These are phyloP conservation scores for Micronisus gabar DNA, from an alignment of 2,113 vertebrate genomes.

Conservation along the genomic window DNA sequence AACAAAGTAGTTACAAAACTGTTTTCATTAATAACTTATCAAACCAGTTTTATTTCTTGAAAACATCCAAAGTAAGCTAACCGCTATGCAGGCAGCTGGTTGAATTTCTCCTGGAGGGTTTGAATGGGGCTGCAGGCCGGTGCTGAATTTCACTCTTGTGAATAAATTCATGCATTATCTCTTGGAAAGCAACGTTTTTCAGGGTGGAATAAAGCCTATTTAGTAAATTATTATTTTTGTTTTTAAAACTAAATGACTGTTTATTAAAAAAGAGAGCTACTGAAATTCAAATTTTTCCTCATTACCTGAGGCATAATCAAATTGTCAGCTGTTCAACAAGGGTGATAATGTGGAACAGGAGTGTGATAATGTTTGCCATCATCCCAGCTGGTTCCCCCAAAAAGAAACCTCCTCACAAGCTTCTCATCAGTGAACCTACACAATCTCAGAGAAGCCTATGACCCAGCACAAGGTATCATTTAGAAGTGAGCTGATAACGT, in stretches of 20 bases:
- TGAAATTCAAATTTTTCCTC: constrained; percentile 30
- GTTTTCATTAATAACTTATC: constrained; percentile 60
- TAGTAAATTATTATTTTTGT: constrained; percentile 54
- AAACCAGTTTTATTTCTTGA: constrained; percentile 27
- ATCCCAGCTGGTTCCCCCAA: constrained; percentile 11
- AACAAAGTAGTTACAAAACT: not conserved
- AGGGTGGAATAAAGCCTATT: constrained; percentile 35
- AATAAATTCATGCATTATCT: constrained; percentile 18
- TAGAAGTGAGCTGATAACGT: not conserved
- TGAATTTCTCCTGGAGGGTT: constrained; percentile 57
- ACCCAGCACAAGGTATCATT: not conserved
- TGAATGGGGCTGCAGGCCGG: constrained; percentile 18
- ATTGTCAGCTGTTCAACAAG: constrained; percentile 40
- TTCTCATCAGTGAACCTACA: not conserved
- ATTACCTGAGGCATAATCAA: constrained; percentile 55
- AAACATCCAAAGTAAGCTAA: constrained; percentile 16
- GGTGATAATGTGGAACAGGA: constrained; percentile 23
- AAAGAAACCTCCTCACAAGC: not conserved
- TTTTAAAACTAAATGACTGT: constrained; percentile 53
- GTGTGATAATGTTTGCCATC: not conserved
- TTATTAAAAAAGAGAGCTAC: constrained; percentile 41
- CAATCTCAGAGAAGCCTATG: not conserved
- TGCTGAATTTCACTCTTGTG: constrained; percentile 48
- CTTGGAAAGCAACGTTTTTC: not conserved
- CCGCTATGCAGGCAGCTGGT: constrained; percentile 44